Evolutionary conservation across 2,888 invertebrate genomes (phyloP), one percentile per base, ranked within the genome.

Genomic region (Halictus ligatus): DNA sequence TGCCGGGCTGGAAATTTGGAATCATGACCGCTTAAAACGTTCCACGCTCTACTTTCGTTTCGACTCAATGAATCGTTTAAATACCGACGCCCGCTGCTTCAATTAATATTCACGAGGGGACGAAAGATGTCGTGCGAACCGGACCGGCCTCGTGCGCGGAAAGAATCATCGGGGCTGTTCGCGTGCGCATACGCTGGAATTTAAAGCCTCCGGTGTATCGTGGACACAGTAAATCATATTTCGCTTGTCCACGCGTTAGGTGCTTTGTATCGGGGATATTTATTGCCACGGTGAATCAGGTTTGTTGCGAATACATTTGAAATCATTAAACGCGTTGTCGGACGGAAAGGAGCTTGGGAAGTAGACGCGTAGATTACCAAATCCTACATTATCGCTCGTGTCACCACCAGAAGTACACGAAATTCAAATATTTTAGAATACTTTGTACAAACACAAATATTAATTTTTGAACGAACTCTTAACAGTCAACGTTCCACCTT

Each of bases 1-100:
- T 67, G 25, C 43, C 40, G 18, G 75, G 50, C 48, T 72, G 74
- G 64, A 85, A 80, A 78, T 75, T 75, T 71, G 67, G 43, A 76
- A 78, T 54, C 64, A 48, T 48, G 60, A 48, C 83, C 58, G 71
- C n/a, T 75, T 75, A 69, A 81, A 83, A 21, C 46, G 40, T 15
- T 12, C 25, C n/a, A 46, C 25, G 58, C 48, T 71, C 75, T 46
- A 82, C 75, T 72, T 64, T 72, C 50, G 29, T 21, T 13, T 40
- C 35, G 43, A 43, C 43, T 18, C n/a, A n/a, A 40, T 64, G 77
- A 48, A 77, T 75, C 29, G 18, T n/a, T 83, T 75, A 21, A 75
- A 83, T 40, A 43, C 21, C 10, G 35, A 15, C 4, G 18, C 46
- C 35, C 29, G 64, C 15, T 29, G 64, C 64, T 64, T 69, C 35